phyloP scores from a whole-genome alignment of 1,140 invertebrate genomes.

The Proales similis region DNA sequence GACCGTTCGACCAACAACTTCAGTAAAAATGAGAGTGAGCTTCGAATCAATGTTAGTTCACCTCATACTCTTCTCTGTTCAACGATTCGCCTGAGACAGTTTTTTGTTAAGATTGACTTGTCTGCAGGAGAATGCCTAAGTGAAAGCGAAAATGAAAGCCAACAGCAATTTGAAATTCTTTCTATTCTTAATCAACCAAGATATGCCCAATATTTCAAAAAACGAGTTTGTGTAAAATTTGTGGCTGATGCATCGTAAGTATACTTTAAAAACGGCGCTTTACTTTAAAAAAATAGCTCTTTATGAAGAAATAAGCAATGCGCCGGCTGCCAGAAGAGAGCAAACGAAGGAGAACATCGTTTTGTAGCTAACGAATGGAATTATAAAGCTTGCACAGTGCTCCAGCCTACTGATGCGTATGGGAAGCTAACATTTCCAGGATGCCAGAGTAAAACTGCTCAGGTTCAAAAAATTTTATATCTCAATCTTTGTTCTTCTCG shows the following conservation, averaged over 20 bases:
- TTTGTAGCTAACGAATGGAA: constrained; percentile 11
- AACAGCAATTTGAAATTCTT: too few species aligned
- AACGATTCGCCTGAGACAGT: too few species aligned
- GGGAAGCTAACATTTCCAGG: constrained; percentile 35
- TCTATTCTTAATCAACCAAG: constrained; percentile 36
- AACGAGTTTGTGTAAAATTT: constrained; percentile 2
- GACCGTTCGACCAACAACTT: too few species aligned
- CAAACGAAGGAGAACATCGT: constrained; percentile 22
- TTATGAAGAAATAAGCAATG: constrained; percentile 22
- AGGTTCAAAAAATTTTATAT: too few species aligned
- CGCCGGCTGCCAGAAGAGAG: constrained; percentile 13
- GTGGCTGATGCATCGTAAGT: constrained; percentile 16
- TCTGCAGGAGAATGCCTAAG: too few species aligned
- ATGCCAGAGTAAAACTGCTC: constrained; percentile 24
- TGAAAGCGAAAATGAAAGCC: too few species aligned
- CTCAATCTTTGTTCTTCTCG: too few species aligned
- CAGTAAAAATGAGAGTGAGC: too few species aligned
- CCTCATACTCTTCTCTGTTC: too few species aligned
- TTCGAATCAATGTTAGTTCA: too few species aligned
- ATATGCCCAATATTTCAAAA: constrained; percentile 37
- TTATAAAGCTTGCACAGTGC: constrained; percentile 6
- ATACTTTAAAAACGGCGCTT: not conserved
- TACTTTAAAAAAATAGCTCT: not conserved
- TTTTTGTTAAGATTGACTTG: too few species aligned
- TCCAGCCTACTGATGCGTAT: constrained; percentile 20